Base-by-base conservation (phyloP, 1,140 invertebrate species). In the Ips typographus region DNA sequence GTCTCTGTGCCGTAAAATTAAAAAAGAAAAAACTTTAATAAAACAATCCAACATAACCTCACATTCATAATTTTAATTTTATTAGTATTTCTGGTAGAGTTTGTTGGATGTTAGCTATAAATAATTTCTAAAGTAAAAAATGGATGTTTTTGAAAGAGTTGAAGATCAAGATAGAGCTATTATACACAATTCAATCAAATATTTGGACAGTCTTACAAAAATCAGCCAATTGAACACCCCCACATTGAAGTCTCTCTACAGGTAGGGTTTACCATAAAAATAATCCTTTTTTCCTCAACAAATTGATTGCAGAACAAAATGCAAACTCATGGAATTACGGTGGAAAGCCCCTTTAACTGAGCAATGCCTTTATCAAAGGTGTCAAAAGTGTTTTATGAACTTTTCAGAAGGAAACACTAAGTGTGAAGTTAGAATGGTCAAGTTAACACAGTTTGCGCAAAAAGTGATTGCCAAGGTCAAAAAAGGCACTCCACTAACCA, bases 161-260 rank as follows among this genome's bases (percentile, higher is more conserved):
- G 64, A 66, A n/a, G 64, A 66, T 38, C 64, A 59, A 58, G 64
- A 66, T 37, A 57, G 44, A n/a, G 47, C 40, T 4, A 38, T 66
- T 22, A 57, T 58, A 2, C 64, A 51, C 22, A 66, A 66, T 40
- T 66, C 64, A 2, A 66, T 66, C 2, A 66, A 40, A 58, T 66
- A 47, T 36, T 39, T 66, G 53, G 6, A 66, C 40, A 43, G 8
- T 22, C 42, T 66, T 5, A 66, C 64, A 39, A 47, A 8, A 39
- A 57, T 66, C 8, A 39, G 40, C 8, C 7, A 39, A 39, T 40
- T 66, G 40, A 66, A 66, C 40, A 52, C 58, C n/a, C 64, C 64
- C 7, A 66, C 64, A 1, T 51, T 66, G 41, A 57, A 66, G 39
- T 66, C 64, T 1, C 64, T 66, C 36, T 66, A 66, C n/a, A 66